A percentile compares a stretch with the other conserved stretches of the same genome.
Conservation (phyloP, 2,888 invertebrate genomes). For the Dryadula phaetusa region DNA sequence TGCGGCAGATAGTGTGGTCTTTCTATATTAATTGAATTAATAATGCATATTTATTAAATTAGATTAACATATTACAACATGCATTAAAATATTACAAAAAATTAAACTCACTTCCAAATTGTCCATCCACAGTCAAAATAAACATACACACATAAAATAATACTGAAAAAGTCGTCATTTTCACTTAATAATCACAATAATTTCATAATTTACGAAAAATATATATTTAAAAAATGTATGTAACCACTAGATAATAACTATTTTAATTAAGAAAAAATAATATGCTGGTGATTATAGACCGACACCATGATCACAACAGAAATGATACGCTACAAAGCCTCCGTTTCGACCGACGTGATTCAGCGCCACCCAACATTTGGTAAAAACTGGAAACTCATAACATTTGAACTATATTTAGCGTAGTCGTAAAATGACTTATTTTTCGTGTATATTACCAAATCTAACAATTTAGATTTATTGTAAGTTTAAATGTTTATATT, state of each 20-base stretch:
- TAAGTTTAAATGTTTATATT: too few relatives aligned
- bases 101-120: conserved; percentile 75
- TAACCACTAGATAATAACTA: neutral
- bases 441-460: too few relatives aligned
- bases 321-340: conserved; percentile 75
- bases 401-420: conserved; percentile 17
- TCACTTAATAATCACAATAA: conserved; percentile 37
- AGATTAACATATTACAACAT: too few relatives aligned
- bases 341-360: conserved; percentile 59
- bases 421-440: too few relatives aligned
- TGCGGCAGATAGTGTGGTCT: too few relatives aligned
- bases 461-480: too few relatives aligned
- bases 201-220: conserved; percentile 31
- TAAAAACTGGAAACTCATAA: conserved; percentile 1
- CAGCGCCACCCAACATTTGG: conserved; percentile 62
- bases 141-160: conserved; percentile 59
- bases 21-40: neutral
- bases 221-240: neutral
- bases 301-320: conserved; percentile 59
- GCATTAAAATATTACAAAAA: neutral
- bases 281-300: conserved; percentile 47
- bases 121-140: conserved; percentile 66
- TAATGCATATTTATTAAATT: too few relatives aligned
- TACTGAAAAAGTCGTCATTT: conserved; percentile 51
- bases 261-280: conserved; percentile 18